Base-by-base conservation (phyloP, 2,888 invertebrate species). In the Drosophila multiciliata region DNA sequence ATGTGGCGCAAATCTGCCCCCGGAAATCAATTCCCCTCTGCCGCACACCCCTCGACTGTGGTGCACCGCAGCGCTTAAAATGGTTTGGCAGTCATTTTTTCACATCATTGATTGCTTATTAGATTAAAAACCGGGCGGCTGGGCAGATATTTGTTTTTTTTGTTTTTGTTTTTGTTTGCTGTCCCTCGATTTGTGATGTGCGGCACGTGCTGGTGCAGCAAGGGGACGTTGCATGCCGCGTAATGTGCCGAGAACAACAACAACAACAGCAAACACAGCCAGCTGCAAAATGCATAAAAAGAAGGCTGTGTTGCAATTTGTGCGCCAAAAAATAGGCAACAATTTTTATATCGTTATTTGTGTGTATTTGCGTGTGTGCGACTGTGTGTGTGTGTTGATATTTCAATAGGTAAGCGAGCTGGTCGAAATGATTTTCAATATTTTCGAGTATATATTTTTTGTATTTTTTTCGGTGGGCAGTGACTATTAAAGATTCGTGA, bases 21-120 rank as follows among this genome's bases (percentile, higher is more conserved):
- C 66, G 35, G 50, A 17, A 17, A 65, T 8, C 65, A n/a, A n/a
- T 15, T 36, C 17, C 26, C 26, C n/a, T 4, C 26, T 36, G 7
- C 7, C 20, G 1, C 2, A 1, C 1, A 8, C 33, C 33, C 48
- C 42, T 38, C 20, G 57, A 38, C 42, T 70, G 88, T 53, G 85
- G 85, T 89, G 86, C 86, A 86, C 87, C 90, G 70, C 89, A 84
- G 80, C 74, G 75, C 82, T 90, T 87, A 90, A 90, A 89, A 82
- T 67, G 78, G 89, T 90, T 87, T 90, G 78, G 73, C 90, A 87
- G 87, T 87, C 89, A 90, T 87, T 87, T 87, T 87, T 87, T 87
- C 90, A 89, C 90, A 89, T 87, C 89, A 89, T 90, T 89, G 91
- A 90, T 90, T 89, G 91, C 91, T 83, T 89, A 90, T 90, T 89